Evolutionary conservation across 2,113 vertebrate genomes (phyloP), one percentile per base, ranked within the genome.

Genomic region (Pycnonotus jocosus): DNA sequence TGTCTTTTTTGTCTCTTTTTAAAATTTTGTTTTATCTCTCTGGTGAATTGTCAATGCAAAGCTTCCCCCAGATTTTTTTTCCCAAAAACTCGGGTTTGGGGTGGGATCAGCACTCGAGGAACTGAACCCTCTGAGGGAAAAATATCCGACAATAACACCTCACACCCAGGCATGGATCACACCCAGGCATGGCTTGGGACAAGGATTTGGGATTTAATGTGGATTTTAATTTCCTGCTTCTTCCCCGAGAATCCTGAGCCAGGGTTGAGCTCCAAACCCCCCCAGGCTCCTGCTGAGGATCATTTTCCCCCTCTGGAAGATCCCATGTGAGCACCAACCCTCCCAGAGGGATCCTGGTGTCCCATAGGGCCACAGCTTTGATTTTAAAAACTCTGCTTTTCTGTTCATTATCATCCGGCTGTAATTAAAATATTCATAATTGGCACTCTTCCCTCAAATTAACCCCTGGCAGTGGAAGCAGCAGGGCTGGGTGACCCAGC

Each of bases 391-490:
- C 3, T 15, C 48, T 1, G 37, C 12, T 76, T 79, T 72, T 57
- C 28, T 5, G 31, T 47, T 86, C 28, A 0, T 93, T 50, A 50
- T 66, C 74, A 50, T 53, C 85, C 4, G 37, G n/a, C 93, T 85
- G 96, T 96, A 93, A 97, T 97, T 97, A 97, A 96, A 97, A 94
- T 78, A 87, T 69, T 88, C 90, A 87, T 96, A 13, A 86, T 13
- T 62, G 95, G 92, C 94, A 78, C 72, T 77, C 62, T 93, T 83
- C 91, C 91, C 90, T 60, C 0, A 15, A 44, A 79, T 84, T 50
- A 71, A 74, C 77, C 80, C 78, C 86, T 24, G 74, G 88, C 90
- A 95, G 47, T 22, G 48, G 24, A 37, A 58, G 23, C 69, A 25
- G 4, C 1, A 1, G 53, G 81, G 38, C 28, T 6, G 35, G 25